Percentiles rank a stretch among this genome's conserved stretches.
phyloP scores from a whole-genome alignment of 1,140 invertebrate species.

The Hetaerina americana region DNA sequence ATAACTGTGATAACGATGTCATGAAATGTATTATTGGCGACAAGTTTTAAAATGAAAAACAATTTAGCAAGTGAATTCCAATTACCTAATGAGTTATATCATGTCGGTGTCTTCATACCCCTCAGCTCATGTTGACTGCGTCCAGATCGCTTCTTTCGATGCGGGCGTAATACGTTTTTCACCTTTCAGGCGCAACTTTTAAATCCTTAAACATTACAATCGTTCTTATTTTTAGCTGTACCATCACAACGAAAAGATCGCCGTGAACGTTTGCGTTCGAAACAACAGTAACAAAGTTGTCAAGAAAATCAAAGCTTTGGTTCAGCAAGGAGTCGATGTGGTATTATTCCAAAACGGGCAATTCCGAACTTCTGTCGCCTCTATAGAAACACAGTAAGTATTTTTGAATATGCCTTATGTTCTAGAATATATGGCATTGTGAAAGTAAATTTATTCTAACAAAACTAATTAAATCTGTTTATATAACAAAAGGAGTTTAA shows the following conservation, averaged over 20 bases:
- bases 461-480: too few relatives aligned
- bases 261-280: slow-evolving; percentile 84
- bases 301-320: slow-evolving; percentile 89
- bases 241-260: slow-evolving; percentile 87
- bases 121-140: not conserved
- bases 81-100: too few relatives aligned
- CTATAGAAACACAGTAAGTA: slow-evolving; percentile 79
- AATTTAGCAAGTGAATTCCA: too few relatives aligned
- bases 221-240: slow-evolving; percentile 56
- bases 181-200: too few relatives aligned
- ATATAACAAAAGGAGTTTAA: too few relatives aligned
- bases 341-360: slow-evolving; percentile 98
- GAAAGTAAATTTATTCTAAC: too few relatives aligned
- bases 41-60: too few relatives aligned
- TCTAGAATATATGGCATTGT: too few relatives aligned
- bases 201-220: not conserved
- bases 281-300: slow-evolving; percentile 98
- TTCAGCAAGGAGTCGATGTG: slow-evolving; percentile 93
- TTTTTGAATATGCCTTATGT: too few relatives aligned
- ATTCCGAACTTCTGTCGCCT: slow-evolving; percentile 87
- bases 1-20: too few relatives aligned
- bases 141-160: not conserved
- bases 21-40: too few relatives aligned
- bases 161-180: too few relatives aligned
- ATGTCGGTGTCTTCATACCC: not conserved